A percentile compares a stretch with the other conserved stretches of the same genome.
phyloP scores from a whole-genome alignment of 2,113 vertebrate species.

The Megaceryle torquata region DNA sequence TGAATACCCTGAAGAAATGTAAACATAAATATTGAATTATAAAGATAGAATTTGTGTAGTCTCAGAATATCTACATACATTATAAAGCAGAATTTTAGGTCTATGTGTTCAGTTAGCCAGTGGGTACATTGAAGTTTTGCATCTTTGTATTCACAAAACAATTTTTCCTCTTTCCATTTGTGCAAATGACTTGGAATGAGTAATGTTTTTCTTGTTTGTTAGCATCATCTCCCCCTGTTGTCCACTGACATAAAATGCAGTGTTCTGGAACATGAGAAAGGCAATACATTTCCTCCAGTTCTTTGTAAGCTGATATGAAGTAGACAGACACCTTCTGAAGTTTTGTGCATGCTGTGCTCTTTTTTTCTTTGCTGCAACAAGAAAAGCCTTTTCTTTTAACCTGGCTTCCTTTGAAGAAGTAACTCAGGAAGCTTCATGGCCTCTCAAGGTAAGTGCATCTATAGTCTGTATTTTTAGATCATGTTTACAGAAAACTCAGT shows the following conservation, averaged over 20 bases:
- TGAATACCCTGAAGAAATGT: background rate
- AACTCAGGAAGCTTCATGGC: slow-evolving; percentile 76
- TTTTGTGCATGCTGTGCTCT: slow-evolving; percentile 64
- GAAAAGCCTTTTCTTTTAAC: slow-evolving; percentile 73
- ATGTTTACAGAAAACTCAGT: slow-evolving; percentile 26
- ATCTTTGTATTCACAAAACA: background rate
- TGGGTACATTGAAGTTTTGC: background rate
- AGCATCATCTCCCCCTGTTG: slow-evolving; percentile 59
- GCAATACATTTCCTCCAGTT: slow-evolving; percentile 7
- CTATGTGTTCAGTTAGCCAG: background rate
- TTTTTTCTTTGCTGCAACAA: slow-evolving; percentile 45
- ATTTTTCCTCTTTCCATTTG: background rate
- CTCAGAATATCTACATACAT: background rate
- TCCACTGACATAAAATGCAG: slow-evolving; percentile 52
- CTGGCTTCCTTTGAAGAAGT: slow-evolving; percentile 74
- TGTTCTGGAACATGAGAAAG: slow-evolving; percentile 20
- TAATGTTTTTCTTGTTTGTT: background rate
- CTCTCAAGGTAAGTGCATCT: slow-evolving; percentile 78
- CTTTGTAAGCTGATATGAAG: slow-evolving; percentile 49
- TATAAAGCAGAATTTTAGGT: background rate
- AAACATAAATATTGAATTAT: background rate
- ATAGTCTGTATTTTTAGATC: slow-evolving; percentile 46
- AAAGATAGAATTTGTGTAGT: background rate
- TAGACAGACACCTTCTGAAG: slow-evolving; percentile 64
- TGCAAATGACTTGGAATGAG: background rate